Base-by-base conservation (phyloP, 2,113 vertebrate genomes). In the Tylochromis polylepis region DNA sequence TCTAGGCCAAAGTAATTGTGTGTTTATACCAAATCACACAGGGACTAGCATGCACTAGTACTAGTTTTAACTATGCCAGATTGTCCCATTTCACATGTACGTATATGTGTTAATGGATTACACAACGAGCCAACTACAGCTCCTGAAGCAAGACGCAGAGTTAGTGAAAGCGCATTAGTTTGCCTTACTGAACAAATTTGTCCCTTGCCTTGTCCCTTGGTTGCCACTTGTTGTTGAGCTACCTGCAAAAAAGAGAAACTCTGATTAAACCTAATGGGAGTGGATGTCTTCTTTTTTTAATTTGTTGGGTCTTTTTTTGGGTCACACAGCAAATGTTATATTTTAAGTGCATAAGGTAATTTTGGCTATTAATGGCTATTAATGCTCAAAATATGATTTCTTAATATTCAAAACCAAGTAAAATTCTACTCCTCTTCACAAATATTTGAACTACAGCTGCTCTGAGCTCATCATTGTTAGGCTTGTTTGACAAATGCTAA, bases 141-240 rank as follows among this genome's bases (percentile, higher is more conserved):
- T 6, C 51, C 81, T n/a, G 49, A 29, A 75, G 72, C 81, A 85
- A 70, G 81, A 65, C 82, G 60, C 81, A 82, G 51, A 81, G 91
- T 94, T 94, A 95, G 94, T 90, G 31, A 91, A 91, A 95, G 91
- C 90, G 11, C 92, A 91, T 95, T 95, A 93, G 93, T 94, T 86
- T 83, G 93, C 95, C 97, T 98, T 97, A 98, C 97, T 97, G 97
- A 98, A 97, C 89, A 97, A 96, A 92, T 98, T 97, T 94, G 97
- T 96, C 94, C 97, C 97, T 97, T 97, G 97, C 97, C 97, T 95
- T 96, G 97, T 97, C 95, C 97, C 98, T 94, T 92, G 96, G 94
- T 96, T 96, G 86, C 96, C 95, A 94, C 95, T 97, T 92, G 96
- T 97, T 72, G 94, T 94, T 92, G 91, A 95, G 36, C 95, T 96